These are phyloP conservation scores for Acrossocheilus wenchowensis DNA, from an alignment of 2,797 vertebrate species.

Conservation along the genomic window DNA sequence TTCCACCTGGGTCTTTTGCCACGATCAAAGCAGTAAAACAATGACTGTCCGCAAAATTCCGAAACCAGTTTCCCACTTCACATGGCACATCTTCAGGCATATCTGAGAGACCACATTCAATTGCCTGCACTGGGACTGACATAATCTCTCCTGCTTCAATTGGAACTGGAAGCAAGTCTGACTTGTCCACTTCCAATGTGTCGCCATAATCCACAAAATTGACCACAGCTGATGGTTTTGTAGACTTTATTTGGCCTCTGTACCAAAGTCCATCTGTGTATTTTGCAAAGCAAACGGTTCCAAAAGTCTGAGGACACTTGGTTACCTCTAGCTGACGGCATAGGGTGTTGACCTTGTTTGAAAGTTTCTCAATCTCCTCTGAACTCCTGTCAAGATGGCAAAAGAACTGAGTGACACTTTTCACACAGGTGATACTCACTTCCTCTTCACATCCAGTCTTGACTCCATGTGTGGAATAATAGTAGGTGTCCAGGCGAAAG, in stretches of 20 bases:
- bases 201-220: constrained; percentile 97
- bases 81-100: constrained; percentile 73
- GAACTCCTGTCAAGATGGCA: constrained; percentile 86
- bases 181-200: constrained; percentile 76
- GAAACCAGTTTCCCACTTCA: constrained; percentile 85
- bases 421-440: constrained; percentile 82
- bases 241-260: constrained; percentile 81
- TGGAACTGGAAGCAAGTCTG: constrained; percentile 84
- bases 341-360: constrained; percentile 71
- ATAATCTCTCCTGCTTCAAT: constrained; percentile 83
- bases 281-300: constrained; percentile 87
- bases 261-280: constrained; percentile 91
- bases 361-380: constrained; percentile 77
- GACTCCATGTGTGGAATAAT: constrained; percentile 86
- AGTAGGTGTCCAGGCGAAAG: constrained; percentile 85
- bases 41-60: constrained; percentile 74
- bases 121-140: constrained; percentile 88
- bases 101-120: constrained; percentile 87
- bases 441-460: constrained; percentile 90
- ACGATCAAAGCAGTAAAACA: constrained; percentile 83
- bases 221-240: constrained; percentile 74
- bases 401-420: constrained; percentile 83
- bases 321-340: constrained; percentile 70
- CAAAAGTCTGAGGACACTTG: constrained; percentile 69
- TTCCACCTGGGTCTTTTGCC: constrained; percentile 86